phyloP scores from a whole-genome alignment of 2,888 invertebrate species.

The Ptilodon capucinus region DNA sequence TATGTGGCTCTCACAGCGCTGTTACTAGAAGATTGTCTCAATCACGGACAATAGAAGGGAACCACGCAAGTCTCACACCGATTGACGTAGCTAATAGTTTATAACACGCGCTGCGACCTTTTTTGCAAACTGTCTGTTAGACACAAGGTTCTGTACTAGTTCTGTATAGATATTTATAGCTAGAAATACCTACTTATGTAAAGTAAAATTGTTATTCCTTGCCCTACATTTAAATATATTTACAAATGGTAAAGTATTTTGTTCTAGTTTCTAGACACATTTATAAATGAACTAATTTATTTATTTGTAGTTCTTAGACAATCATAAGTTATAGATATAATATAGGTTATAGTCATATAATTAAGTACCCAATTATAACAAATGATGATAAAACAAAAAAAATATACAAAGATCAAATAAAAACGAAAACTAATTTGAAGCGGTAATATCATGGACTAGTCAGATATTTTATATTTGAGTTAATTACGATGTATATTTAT shows the following conservation, averaged over 20 bases:
- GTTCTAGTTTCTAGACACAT: no score
- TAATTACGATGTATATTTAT: no score
- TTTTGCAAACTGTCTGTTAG: constrained; percentile 19
- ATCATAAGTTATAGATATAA: no score
- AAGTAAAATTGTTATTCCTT: background rate
- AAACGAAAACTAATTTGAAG: no score
- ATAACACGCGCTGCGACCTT: constrained; percentile 25
- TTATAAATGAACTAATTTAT: no score
- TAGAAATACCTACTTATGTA: background rate
- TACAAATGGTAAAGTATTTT: background rate
- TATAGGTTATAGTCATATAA: no score
- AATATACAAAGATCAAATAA: no score
- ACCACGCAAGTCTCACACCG: background rate
- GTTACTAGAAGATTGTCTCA: background rate
- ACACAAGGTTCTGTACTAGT: constrained; percentile 22
- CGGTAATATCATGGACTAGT: no score
- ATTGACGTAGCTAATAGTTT: constrained; percentile 17
- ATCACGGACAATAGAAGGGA: background rate
- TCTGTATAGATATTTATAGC: background rate
- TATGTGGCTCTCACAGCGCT: background rate
- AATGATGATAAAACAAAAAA: no score
- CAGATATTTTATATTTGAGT: no score
- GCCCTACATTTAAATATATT: background rate
- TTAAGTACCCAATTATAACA: no score
- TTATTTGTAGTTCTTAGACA: no score